These are phyloP conservation scores for Listronotus oregonensis DNA, from an alignment of 1,140 invertebrate genomes.

Conservation along the genomic window DNA sequence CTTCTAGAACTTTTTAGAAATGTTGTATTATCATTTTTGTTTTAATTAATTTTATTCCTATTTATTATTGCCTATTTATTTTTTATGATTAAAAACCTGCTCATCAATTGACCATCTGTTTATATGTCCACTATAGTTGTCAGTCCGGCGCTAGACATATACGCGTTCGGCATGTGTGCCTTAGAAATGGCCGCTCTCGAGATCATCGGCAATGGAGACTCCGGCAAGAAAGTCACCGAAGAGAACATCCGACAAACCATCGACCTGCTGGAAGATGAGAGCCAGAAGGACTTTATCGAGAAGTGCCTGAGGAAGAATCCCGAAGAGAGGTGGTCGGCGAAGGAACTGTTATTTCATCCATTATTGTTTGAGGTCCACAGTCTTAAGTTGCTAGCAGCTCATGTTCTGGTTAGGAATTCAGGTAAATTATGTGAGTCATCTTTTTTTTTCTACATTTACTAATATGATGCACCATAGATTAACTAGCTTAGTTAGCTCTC, in stretches of 20 bases:
- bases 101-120: constrained; percentile 2
- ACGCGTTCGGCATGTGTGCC: constrained; percentile 99
- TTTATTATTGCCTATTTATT: no score
- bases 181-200: constrained; percentile 96
- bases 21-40: no score
- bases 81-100: neutral
- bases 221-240: constrained; percentile 81
- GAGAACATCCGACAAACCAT: constrained; percentile 88
- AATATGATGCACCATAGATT: neutral
- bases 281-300: constrained; percentile 90
- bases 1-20: no score
- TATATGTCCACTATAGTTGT: constrained; percentile 34
- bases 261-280: constrained; percentile 82
- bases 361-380: constrained; percentile 98
- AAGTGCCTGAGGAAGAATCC: constrained; percentile 90
- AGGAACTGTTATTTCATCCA: constrained; percentile 94
- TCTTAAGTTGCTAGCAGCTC: constrained; percentile 90
- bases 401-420: constrained; percentile 85
- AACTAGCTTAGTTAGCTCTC: no score
- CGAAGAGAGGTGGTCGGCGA: constrained; percentile 81
- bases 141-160: constrained; percentile 91
- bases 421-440: constrained; percentile 60
- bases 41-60: no score
- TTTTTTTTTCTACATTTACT: constrained; percentile 14
- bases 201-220: constrained; percentile 92